Evolutionary conservation across 2,888 invertebrate genomes (phyloP).

Genomic region (Cryptocephalus moraei): DNA sequence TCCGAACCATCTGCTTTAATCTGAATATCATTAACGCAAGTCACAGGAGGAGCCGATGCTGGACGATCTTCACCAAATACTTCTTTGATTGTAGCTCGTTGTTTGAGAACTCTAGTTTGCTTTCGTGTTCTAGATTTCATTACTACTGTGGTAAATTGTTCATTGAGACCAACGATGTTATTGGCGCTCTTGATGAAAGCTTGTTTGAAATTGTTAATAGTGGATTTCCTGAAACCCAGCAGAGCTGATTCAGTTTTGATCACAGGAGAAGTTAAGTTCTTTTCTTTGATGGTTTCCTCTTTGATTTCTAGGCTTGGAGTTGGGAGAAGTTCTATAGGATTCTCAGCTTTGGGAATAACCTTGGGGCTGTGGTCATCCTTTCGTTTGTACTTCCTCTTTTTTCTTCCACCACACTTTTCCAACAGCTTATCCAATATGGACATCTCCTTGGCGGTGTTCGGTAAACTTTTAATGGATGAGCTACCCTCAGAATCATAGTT

Average conservation of each 20-base stretch:
- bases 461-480: conserved; percentile 54
- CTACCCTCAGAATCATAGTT: conserved; percentile 60
- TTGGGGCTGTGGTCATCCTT: conserved; percentile 47
- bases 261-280: conserved; percentile 21
- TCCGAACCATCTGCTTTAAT: conserved; percentile 29
- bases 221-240: conserved; percentile 58
- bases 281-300: conserved; percentile 37
- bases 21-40: conserved; percentile 41
- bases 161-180: conserved; percentile 47
- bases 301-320: conserved; percentile 52
- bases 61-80: conserved; percentile 74
- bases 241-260: conserved; percentile 49
- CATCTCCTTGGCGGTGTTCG: conserved; percentile 32
- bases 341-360: conserved; percentile 46
- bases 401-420: conserved; percentile 53
- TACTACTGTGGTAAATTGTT: conserved; percentile 60
- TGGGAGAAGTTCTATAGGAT: conserved; percentile 47
- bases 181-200: conserved; percentile 53
- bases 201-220: conserved; percentile 55
- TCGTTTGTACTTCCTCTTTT: conserved; percentile 40
- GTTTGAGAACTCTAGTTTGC: conserved; percentile 61
- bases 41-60: conserved; percentile 69
- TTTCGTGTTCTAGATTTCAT: conserved; percentile 65
- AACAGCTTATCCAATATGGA: conserved; percentile 59
- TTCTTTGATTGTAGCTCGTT: conserved; percentile 69